Conservation (phyloP, 2,113 vertebrate species). For the Gorsachius goisagi region DNA sequence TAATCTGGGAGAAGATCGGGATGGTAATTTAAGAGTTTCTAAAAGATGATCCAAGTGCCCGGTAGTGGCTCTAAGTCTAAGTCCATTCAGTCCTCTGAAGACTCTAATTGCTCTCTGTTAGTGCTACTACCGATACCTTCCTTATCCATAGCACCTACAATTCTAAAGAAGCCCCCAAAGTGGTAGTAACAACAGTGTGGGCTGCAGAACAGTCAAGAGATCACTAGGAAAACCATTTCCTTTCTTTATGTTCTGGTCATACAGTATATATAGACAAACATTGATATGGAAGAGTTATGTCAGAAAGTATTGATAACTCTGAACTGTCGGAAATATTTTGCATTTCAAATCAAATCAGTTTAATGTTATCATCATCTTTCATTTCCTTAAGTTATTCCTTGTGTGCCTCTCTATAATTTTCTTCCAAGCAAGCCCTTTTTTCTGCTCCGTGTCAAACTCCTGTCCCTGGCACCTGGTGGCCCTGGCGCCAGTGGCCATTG, state of each 20-base stretch:
- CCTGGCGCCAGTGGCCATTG: neutral
- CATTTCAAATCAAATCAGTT: neutral
- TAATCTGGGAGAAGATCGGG: neutral
- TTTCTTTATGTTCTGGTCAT: neutral
- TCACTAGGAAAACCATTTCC: neutral
- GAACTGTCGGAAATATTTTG: neutral
- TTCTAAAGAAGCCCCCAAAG: neutral
- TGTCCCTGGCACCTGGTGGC: neutral
- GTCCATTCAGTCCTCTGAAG: neutral
- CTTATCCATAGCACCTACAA: neutral
- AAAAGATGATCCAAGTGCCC: neutral
- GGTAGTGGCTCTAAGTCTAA: neutral
- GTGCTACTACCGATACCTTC: neutral
- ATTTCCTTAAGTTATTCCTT: neutral
- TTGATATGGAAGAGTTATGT: neutral
- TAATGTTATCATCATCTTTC: neutral
- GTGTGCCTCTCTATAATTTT: neutral
- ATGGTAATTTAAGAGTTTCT: neutral
- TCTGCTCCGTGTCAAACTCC: neutral
- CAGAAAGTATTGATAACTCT: neutral
- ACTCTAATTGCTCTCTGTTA: neutral
- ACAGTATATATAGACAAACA: neutral
- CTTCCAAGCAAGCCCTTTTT: neutral
- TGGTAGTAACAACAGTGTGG: neutral
- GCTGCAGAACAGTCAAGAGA: neutral